Evolutionary conservation across 1,140 invertebrate species (phyloP).

Genomic region (Armadillidium nasatum): DNA sequence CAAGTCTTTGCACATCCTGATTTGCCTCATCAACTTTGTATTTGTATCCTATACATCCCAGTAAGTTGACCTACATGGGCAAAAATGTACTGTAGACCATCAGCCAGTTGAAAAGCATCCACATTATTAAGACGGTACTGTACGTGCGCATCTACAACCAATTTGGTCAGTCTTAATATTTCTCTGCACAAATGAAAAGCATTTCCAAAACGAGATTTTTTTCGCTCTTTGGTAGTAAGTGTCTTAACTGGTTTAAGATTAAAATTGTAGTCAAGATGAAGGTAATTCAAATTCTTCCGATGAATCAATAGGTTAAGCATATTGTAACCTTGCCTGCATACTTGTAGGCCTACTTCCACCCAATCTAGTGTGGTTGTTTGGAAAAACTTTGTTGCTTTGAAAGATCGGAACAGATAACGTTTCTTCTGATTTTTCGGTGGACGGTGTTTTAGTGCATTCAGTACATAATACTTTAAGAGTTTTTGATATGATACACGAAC

Average conservation of each 20-base stretch:
- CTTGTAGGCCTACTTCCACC: no score
- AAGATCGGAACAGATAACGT: no score
- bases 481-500: constrained; percentile 99
- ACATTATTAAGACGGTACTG: constrained; percentile 99
- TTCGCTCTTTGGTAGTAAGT: constrained; percentile 96
- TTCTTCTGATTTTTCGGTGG: constrained; percentile 98
- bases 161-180: constrained; percentile 92
- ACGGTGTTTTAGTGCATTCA: constrained; percentile 95
- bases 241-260: constrained; percentile 99
- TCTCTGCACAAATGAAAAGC: constrained; percentile 98
- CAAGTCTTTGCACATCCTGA: constrained; percentile 99
- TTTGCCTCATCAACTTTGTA: constrained; percentile 99
- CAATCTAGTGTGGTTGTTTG: no score
- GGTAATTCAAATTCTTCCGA: constrained; percentile 98
- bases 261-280: constrained; percentile 99
- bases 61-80: constrained; percentile 98
- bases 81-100: constrained; percentile 99
- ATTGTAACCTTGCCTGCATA: no score
- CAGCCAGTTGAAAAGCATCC: constrained; percentile 96
- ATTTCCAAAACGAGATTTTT: constrained; percentile 99
- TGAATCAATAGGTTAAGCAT: no score
- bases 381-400: no score
- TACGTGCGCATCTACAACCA: constrained; percentile 98
- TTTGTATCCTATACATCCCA: constrained; percentile 99
- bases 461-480: constrained; percentile 93